These are phyloP conservation scores for Anguilla anguilla DNA, from an alignment of 2,797 vertebrate genomes.

Conservation along the genomic window DNA sequence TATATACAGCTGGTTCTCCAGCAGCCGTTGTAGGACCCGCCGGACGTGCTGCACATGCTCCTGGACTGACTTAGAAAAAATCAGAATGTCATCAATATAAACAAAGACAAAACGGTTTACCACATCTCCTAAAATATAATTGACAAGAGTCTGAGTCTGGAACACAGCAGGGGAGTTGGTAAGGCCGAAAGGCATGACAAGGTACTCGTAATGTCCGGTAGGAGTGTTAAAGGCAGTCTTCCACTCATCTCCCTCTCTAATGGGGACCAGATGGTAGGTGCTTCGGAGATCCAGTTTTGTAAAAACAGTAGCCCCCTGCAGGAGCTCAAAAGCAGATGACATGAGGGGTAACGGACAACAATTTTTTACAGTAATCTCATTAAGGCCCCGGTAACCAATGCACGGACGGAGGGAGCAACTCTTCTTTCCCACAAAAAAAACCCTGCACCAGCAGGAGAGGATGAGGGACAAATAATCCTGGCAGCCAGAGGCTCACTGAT, in stretches of 20 bases:
- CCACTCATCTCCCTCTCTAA: not conserved
- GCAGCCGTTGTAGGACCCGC: not conserved
- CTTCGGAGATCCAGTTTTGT: not conserved
- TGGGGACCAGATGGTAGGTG: not conserved
- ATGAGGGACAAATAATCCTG: not conserved
- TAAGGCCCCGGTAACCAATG: too few relatives aligned
- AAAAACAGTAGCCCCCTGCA: not conserved
- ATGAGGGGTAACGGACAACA: not conserved
- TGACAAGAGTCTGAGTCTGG: not conserved
- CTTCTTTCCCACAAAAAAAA: not conserved
- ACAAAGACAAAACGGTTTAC: not conserved
- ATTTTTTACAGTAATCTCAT: not conserved
- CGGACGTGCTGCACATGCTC: not conserved
- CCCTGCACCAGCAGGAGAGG: not conserved
- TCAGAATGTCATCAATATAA: not conserved
- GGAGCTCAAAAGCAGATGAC: not conserved
- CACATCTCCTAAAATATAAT: not conserved
- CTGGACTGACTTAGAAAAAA: not conserved
- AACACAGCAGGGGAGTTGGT: not conserved
- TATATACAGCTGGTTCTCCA: not conserved
- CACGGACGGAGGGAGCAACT: too few relatives aligned
- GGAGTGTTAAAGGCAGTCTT: not conserved
- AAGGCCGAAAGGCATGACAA: not conserved
- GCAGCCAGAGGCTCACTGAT: not conserved
- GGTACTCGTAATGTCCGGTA: not conserved